Base-by-base conservation (phyloP, 1,140 invertebrate species). In the Dendroctonus valens region DNA sequence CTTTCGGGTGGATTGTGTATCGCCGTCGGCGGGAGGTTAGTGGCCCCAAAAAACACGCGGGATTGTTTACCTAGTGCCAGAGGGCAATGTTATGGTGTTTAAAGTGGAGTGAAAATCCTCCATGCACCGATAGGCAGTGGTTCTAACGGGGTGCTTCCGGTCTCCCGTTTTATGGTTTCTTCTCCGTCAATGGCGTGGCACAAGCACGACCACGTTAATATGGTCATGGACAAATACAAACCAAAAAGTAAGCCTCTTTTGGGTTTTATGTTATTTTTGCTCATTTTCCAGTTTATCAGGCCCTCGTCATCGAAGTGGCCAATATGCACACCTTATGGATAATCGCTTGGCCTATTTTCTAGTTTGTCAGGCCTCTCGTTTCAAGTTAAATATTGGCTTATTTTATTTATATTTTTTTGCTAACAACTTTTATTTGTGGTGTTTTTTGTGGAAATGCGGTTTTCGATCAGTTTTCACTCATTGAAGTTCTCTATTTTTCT, bases 151-250 rank as follows among this genome's bases (percentile, higher is more conserved):
- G 49, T 60, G 46, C 44, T 64, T 39, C 42, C 26, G 49, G 41
- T 66, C 48, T 41, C 39, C 44, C 58, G 59, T 52, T 59, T 61
- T 66, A 66, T 66, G 65, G 65, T 67, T 54, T 67, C 59, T 62
- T 41, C 46, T 78, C 80, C 81, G 79, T 81, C 82, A 79, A 84
- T 83, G 80, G 85, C 85, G 81, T 88, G 86, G 86, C 87, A 87
- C 78, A 86, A 86, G 77, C 86, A 89, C 78, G 86, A 89, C 79
- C 85, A 87, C 76, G 83, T 87, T 77, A 66, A 66, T 46, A 85
- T 87, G 83, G 83, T 86, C 72, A 85, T 87, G 83, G 86, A 89
- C 78, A 87, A 87, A 77, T 84, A 83, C 77, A 87, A 87, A 81
- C 83, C 83, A 72, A 88, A 87, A 85, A 80, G 87, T 88, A 79